Evolutionary conservation across 2,888 invertebrate genomes (phyloP), one percentile per base, ranked within the genome.

Genomic region (Drepana falcataria): DNA sequence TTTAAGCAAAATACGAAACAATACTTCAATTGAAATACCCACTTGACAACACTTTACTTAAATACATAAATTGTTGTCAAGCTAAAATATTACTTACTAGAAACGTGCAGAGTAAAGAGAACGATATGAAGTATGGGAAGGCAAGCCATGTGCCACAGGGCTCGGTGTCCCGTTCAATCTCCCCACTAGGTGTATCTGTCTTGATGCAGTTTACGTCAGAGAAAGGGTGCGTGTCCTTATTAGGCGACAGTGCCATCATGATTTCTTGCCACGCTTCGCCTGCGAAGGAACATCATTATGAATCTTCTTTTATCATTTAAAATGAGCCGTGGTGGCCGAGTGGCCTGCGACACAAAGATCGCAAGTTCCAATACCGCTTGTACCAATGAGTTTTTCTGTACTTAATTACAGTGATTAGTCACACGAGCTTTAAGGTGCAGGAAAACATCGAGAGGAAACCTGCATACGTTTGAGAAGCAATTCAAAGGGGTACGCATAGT

Each of bases 231-330:
- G 87, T 82, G 2, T 75, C 77, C 0, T 65, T 70, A 44, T 86
- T 85, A 0, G 76, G 78, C 0, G 90, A 87, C 0, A 90, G 51
- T 0, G 87, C 87, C 93, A 99, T 94, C 99, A 99, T 99, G 56
- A 99, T 97, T 51, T 99, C 98, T 85, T 99, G 99, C 99, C 99
- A 99, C 0, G 98, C 97, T 91, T 99, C 99, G 68, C 99, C 99
- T 91, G 68, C 9, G 47, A 51, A 21, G 21, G 21, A 21, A 21
- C 21, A 21, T 21, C 21, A 21, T 21, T 21, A 21, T 21, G 21
- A 21, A 21, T 21, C 21, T 21, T 21, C 21, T 21, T 21, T 21
- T 21, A 21, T 21, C 21, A 21, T 21, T 21, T 21, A 21, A 21
- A 21, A 21, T 21, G 21, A 21, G 21, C 21, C 21, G 1, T 21